phyloP scores from a whole-genome alignment of 2,797 vertebrate species.

The Spatula versicolor region DNA sequence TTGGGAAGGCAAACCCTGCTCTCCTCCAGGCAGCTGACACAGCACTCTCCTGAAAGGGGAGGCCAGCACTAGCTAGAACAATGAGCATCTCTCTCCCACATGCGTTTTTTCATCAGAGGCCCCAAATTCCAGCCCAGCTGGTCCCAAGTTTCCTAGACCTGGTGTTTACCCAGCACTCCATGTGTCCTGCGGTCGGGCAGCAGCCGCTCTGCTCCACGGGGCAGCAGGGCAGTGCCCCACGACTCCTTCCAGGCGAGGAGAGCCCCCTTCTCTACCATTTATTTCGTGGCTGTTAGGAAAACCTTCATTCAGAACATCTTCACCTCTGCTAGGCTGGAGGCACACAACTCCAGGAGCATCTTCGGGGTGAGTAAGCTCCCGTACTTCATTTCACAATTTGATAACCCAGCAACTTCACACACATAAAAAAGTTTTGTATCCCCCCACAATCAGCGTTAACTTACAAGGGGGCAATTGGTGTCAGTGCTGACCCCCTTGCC shows the following conservation, averaged over 20 bases:
- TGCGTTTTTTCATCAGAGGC: conserved; percentile 48
- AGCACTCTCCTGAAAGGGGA: conserved; percentile 24
- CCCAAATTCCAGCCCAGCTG: conserved; percentile 19
- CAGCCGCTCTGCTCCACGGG: background rate
- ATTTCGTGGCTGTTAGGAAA: background rate
- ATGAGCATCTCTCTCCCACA: conserved; percentile 30
- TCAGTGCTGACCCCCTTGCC: fast-evolving
- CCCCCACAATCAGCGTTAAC: fast-evolving
- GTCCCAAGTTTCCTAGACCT: conserved; percentile 14
- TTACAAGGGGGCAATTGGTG: background rate
- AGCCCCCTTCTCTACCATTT: background rate
- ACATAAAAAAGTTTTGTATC: background rate
- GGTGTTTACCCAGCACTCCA: conserved; percentile 44
- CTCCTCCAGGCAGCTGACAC: conserved; percentile 51
- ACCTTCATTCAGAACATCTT: background rate
- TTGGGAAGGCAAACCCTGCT: conserved; percentile 44
- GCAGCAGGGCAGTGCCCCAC: background rate
- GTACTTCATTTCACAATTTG: background rate
- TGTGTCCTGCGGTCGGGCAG: fast-evolving
- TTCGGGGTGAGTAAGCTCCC: background rate
- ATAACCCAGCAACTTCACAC: background rate
- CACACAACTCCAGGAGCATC: background rate
- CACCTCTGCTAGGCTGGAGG: background rate
- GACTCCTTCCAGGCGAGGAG: background rate
- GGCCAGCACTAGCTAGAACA: conserved; percentile 36